phyloP scores from a whole-genome alignment of 2,888 invertebrate genomes.

The Drosophila falleni region DNA sequence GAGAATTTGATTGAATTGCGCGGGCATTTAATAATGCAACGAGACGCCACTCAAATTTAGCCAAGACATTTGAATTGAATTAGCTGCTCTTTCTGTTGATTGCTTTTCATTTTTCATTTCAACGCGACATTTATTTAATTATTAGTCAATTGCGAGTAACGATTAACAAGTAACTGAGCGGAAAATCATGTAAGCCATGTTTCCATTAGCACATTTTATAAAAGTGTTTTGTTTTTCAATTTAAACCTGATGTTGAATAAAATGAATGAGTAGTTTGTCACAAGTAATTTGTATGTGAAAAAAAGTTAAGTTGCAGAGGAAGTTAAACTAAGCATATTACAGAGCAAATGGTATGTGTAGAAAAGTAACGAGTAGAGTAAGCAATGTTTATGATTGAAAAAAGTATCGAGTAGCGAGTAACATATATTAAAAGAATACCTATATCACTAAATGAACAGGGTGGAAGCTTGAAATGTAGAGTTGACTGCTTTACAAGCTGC shows the following conservation, averaged over 20 bases:
- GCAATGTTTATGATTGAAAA: not conserved
- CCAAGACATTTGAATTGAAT: constrained; percentile 68
- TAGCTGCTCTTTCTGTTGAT: constrained; percentile 46
- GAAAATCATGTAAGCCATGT: constrained; percentile 24
- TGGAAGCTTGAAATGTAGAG: not conserved
- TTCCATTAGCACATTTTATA: constrained; percentile 2
- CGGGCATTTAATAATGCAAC: constrained; percentile 67
- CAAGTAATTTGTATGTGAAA: not conserved
- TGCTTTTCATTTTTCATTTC: constrained; percentile 12
- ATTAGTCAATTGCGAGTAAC: not conserved
- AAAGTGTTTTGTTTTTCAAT: constrained; percentile 5
- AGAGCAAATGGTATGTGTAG: too few relatives aligned
- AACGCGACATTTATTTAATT: constrained; percentile 1
- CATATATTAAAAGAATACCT: too few relatives aligned
- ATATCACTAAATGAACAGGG: not conserved
- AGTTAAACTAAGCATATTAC: too few relatives aligned
- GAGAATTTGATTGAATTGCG: constrained; percentile 67
- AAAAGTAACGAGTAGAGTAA: not conserved
- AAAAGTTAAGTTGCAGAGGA: too few relatives aligned
- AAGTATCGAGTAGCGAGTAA: not conserved
- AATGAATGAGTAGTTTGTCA: not conserved
- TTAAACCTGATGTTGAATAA: not conserved
- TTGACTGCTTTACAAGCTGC: too few relatives aligned
- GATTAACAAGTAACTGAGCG: constrained; percentile 13
- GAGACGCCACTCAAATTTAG: constrained; percentile 37